Evolutionary conservation across 2,888 invertebrate species (phyloP), one percentile per base, ranked within the genome.

Genomic region (Idaea dimidiata): DNA sequence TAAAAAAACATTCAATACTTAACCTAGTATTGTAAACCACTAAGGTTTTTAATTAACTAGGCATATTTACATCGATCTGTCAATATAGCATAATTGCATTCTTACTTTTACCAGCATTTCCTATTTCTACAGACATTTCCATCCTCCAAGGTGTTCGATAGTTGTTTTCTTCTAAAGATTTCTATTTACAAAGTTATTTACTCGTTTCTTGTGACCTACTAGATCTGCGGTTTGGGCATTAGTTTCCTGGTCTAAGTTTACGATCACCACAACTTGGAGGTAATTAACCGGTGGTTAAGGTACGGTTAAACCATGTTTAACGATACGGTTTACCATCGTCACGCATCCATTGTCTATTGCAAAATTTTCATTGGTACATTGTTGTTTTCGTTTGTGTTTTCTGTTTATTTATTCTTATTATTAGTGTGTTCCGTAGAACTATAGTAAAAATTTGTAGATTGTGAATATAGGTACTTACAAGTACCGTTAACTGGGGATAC

Each of bases 211-310:
- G 69, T 87, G 86, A 86, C 87, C 87, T 78, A 85, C 77, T 86
- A 16, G 17, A 56, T 18, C 56, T 90, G 91, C 79, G 91, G 91
- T 91, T 84, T 77, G 70, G 76, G 78, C 82, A 83, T 88, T 83
- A 90, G 89, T 89, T 87, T 87, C 89, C 87, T 86, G 82, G 77
- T 80, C 79, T 74, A 64, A 62, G 77, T 83, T 84, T 83, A 82
- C 79, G 81, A 80, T 66, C 77, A 68, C 79, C 79, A 67, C 87
- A 86, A 81, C 74, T 78, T 81, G 78, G 75, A 72, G 86, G 83
- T 84, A 89, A 89, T 89, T 89, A 89, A 89, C 85, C 82, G 77
- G 84, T 68, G 87, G 86, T 88, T 84, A 78, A 75, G 76, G 79
- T 78, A 75, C 77, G 80, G 81, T 72, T 66, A 69, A 58, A 63